These are phyloP conservation scores for Pygoscelis adeliae DNA, from an alignment of 2,113 vertebrate genomes.

Conservation along the genomic window DNA sequence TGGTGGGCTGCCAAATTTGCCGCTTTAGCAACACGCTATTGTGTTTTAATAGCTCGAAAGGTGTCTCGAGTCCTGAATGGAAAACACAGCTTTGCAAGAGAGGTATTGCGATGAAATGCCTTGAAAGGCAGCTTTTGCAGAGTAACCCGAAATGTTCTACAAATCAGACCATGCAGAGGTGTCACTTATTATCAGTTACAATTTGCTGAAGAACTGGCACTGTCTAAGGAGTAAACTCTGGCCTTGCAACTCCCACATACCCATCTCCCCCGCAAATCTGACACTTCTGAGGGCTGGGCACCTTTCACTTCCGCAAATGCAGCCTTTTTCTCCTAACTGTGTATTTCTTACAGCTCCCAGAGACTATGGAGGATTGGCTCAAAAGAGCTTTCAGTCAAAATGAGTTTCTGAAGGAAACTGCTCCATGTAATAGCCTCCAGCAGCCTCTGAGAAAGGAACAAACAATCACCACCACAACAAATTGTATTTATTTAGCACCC, in stretches of 20 bases:
- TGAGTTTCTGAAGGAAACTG: not conserved
- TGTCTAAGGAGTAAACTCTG: no score
- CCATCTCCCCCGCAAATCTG: not conserved
- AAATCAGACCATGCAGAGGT: not conserved
- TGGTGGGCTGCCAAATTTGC: not conserved
- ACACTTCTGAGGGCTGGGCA: not conserved
- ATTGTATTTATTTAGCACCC: not conserved
- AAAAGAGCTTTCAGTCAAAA: not conserved
- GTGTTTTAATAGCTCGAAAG: not conserved
- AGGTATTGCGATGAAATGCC: not conserved
- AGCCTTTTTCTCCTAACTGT: not conserved
- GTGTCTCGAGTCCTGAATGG: not conserved
- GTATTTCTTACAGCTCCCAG: not conserved
- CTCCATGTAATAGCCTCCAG: not conserved
- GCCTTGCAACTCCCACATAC: rapidly evolving
- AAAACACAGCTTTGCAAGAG: not conserved
- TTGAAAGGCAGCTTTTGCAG: not conserved
- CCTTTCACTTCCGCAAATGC: not conserved
- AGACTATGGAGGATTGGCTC: not conserved
- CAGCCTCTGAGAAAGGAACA: not conserved
- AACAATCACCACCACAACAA: not conserved
- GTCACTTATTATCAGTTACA: no score
- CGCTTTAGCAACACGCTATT: not conserved
- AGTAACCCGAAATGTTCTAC: not conserved
- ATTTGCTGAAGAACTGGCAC: no score